Base-by-base conservation (phyloP, 1,140 invertebrate species). In the Drosophila nikananu region DNA sequence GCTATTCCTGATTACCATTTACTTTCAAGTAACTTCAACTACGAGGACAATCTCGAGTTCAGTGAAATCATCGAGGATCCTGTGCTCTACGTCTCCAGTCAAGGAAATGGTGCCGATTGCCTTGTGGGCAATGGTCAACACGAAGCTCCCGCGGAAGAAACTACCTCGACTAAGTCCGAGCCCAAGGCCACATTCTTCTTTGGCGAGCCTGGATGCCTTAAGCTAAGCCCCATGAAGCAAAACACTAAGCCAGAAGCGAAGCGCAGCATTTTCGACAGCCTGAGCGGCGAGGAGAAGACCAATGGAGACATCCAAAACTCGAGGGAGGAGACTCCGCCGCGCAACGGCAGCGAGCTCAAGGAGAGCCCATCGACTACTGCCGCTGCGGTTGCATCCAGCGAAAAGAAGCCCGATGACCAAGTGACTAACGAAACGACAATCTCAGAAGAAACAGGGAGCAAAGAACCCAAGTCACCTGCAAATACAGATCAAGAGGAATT, bases 61-160 rank as follows among this genome's bases (percentile, higher is more conserved):
- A 93, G 96, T 39, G 95, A 96, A 81, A 94, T 94, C 23, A 96
- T 97, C 61, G 96, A 96, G 92, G 96, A 97, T 86, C 95, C 96
- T 27, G 82, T 97, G 2, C 95, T 97, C 94, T 93, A 95, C 79
- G 94, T 97, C 5, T 94, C 94, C 49, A 96, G 97, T 2, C 95
- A 95, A 83, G 97, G 97, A 10, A 95, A 94, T 64, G 97, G 97
- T 2, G 95, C 94, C 60, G 95, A 96, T 30, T 97, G 96, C 82
- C 95, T 97, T 7, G 92, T 92, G 13, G 92, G 92, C 1, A 92
- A 92, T 68, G 68, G 73, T 0, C 92, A 89, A 37, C 86, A 65
- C 23, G 81, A 92, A 55, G 54, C 64, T 8, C 23, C 68, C 10
- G 52, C 51, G 21, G 84, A 70, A 37, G 44, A 76, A 37, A 21